A percentile compares a stretch with the other conserved stretches of the same genome.
Conservation (phyloP, 2,888 invertebrate species). For the Pseudococcus jackbeardsleyi region DNA sequence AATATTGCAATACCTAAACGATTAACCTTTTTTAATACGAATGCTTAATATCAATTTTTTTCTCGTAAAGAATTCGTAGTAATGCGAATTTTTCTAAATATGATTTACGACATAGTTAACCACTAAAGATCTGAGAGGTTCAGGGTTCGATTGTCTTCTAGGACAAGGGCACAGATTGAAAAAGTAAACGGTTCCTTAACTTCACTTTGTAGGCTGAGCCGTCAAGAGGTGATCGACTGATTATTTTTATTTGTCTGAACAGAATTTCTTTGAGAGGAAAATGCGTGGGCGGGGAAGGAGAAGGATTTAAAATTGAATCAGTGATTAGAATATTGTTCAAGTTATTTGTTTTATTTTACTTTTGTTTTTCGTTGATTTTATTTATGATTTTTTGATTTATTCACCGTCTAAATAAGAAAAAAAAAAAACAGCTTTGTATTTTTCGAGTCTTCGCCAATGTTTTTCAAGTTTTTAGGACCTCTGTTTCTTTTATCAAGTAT, state of each 20-base stretch:
- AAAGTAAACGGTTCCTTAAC: constrained; percentile 29
- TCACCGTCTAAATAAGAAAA: too few species aligned
- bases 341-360: too few species aligned
- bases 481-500: too few species aligned
- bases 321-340: too few species aligned
- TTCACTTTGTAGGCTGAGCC: neutral
- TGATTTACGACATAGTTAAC: constrained; percentile 38
- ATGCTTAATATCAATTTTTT: constrained; percentile 2
- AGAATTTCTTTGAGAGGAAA: neutral
- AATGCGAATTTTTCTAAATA: neutral
- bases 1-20: neutral
- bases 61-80: neutral
- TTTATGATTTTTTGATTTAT: too few species aligned
- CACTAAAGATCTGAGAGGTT: constrained; percentile 31
- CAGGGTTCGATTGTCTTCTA: constrained; percentile 51
- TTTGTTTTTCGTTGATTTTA: too few species aligned
- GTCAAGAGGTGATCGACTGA: neutral
- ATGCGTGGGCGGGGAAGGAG: too few species aligned
- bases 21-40: neutral
- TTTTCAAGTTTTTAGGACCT: too few species aligned
- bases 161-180: neutral
- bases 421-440: too few species aligned
- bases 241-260: neutral
- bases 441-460: too few species aligned
- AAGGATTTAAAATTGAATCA: too few species aligned